Percentiles rank a stretch among this genome's conserved stretches.
Evolutionary conservation across 1,140 invertebrate species (phyloP).

Genomic region (Pemphigus obesinymphae): DNA sequence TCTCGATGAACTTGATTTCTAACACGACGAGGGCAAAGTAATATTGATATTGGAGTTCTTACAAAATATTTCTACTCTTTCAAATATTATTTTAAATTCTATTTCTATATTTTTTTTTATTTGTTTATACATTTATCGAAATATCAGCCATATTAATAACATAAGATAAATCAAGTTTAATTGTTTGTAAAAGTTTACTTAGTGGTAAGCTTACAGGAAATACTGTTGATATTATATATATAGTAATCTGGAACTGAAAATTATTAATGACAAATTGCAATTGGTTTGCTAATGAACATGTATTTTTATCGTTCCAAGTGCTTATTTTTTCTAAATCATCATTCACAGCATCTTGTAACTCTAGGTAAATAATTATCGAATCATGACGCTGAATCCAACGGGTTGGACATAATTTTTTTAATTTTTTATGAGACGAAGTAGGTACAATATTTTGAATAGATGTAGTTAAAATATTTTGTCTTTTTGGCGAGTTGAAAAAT

Average conservation of each 20-base stretch:
- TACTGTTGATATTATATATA: not conserved
- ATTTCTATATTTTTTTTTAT: not conserved
- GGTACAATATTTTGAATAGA: slow-evolving; percentile 10
- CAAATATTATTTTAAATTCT: slow-evolving; percentile 1
- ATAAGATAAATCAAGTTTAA: slow-evolving; percentile 14
- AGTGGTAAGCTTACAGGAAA: slow-evolving; percentile 18
- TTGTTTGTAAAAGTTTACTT: slow-evolving; percentile 18
- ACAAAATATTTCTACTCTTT: slow-evolving; percentile 2
- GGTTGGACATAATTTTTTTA: slow-evolving; percentile 37
- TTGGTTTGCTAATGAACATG: not conserved
- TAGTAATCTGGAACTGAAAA: not conserved
- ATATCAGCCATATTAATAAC: slow-evolving; percentile 29
- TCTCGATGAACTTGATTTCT: slow-evolving; percentile 9
- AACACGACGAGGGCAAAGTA: not conserved
- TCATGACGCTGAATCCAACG: slow-evolving; percentile 38
- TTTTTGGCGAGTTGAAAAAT: slow-evolving; percentile 6
- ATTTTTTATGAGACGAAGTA: slow-evolving; percentile 19
- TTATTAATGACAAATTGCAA: not conserved
- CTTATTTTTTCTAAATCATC: slow-evolving; percentile 25
- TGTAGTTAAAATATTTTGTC: slow-evolving; percentile 18
- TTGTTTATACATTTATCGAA: not conserved
- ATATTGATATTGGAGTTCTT: slow-evolving; percentile 10
- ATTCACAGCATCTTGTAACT: slow-evolving; percentile 1
- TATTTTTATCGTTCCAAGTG: slow-evolving; percentile 16
- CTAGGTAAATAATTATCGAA: slow-evolving; percentile 5